Evolutionary conservation across 2,888 invertebrate species (phyloP).

Genomic region (Drosophila imparisetae): DNA sequence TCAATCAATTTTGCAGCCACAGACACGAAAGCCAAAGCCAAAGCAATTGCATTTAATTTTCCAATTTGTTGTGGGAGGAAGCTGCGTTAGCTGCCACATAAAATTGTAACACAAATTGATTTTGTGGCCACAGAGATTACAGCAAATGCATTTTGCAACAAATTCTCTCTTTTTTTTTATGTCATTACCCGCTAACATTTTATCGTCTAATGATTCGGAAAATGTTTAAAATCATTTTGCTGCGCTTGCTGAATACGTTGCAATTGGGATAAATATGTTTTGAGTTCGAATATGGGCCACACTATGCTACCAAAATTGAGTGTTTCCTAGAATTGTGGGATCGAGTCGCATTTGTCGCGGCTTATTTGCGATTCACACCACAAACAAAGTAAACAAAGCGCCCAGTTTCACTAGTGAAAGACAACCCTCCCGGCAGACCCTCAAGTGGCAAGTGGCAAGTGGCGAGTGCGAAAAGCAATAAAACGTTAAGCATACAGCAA

Average conservation of each 20-base stretch:
- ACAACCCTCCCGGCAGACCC: constrained; percentile 60
- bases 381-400: constrained; percentile 78
- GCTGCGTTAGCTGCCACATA: constrained; percentile 30
- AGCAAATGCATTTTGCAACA: constrained; percentile 66
- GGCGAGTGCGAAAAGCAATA: constrained; percentile 76
- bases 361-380: constrained; percentile 79
- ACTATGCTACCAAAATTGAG: constrained; percentile 27
- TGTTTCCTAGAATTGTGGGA: constrained; percentile 22
- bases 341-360: constrained; percentile 61
- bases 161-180: constrained; percentile 18
- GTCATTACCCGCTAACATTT: constrained; percentile 40
- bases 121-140: constrained; percentile 78
- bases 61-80: constrained; percentile 28
- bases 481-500: constrained; percentile 63
- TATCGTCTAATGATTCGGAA: constrained; percentile 65
- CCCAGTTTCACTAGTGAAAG: constrained; percentile 34
- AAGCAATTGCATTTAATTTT: constrained; percentile 74
- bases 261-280: constrained; percentile 59
- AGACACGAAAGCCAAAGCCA: constrained; percentile 51
- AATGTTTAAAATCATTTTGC: constrained; percentile 63
- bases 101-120: constrained; percentile 72
- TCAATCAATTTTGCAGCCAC: constrained; percentile 72
- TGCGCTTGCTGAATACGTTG: constrained; percentile 58
- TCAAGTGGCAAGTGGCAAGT: constrained; percentile 51
- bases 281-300: constrained; percentile 17